Percentiles rank a stretch among this genome's conserved stretches.
phyloP scores from a whole-genome alignment of 2,113 vertebrate genomes.

The Hucho hucho region DNA sequence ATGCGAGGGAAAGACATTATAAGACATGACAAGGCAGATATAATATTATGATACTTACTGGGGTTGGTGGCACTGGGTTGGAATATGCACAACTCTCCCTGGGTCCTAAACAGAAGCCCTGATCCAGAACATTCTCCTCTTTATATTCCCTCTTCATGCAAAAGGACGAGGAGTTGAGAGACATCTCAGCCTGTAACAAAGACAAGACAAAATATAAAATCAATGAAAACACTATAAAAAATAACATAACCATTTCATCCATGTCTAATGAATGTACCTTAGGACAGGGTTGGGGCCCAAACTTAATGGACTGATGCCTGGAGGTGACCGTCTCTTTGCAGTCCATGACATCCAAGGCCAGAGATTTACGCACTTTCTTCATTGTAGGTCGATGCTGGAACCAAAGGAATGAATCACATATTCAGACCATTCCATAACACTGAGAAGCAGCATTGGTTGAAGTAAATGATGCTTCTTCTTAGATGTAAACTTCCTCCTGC shows the following conservation, averaged over 20 bases:
- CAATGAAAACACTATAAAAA: neutral
- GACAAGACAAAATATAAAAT: constrained; percentile 24
- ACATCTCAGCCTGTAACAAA: constrained; percentile 71
- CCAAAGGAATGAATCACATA: too few relatives aligned
- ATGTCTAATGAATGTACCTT: constrained; percentile 56
- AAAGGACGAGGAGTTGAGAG: constrained; percentile 70
- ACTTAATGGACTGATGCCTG: constrained; percentile 55
- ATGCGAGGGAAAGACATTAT: neutral
- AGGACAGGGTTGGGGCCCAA: constrained; percentile 32
- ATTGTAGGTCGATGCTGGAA: constrained; percentile 85
- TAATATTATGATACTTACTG: constrained; percentile 42
- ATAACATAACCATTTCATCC: neutral
- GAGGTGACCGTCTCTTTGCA: constrained; percentile 64
- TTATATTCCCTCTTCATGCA: constrained; percentile 78
- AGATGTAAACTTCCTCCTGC: neutral
- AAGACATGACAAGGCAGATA: neutral
- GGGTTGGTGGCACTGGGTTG: constrained; percentile 17
- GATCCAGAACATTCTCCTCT: constrained; percentile 85
- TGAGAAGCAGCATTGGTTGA: neutral
- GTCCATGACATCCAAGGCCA: constrained; percentile 90
- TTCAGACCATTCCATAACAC: neutral
- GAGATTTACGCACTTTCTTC: constrained; percentile 95
- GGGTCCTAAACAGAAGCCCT: constrained; percentile 86
- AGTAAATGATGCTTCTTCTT: neutral
- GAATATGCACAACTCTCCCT: constrained; percentile 58